phyloP scores from a whole-genome alignment of 2,797 vertebrate genomes.

The Sebastes trivittatus region DNA sequence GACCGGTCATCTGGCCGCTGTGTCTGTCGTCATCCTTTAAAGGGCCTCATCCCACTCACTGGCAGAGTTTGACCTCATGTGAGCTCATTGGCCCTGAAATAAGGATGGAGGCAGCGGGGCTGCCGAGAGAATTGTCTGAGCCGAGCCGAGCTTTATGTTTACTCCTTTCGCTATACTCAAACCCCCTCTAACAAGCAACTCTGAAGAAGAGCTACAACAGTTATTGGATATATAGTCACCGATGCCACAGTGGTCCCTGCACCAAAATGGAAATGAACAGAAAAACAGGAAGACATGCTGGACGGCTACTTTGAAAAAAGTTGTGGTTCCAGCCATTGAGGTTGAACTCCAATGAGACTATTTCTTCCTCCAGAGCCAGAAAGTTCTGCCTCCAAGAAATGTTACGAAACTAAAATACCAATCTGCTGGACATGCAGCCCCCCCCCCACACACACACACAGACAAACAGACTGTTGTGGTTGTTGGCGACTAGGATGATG shows the following conservation, averaged over 20 bases:
- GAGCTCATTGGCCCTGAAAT: not conserved
- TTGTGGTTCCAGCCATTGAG: not conserved
- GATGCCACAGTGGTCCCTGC: constrained; percentile 4
- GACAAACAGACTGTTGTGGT: constrained; percentile 9
- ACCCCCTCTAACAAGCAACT: not conserved
- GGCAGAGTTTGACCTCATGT: not conserved
- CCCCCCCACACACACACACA: not conserved
- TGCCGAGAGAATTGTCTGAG: not conserved
- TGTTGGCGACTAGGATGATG: constrained; percentile 29
- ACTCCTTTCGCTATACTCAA: not conserved
- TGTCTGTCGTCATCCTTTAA: too few relatives aligned
- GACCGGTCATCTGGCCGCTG: too few relatives aligned
- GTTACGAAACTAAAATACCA: constrained; percentile 23
- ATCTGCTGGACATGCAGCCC: not conserved
- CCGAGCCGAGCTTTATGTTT: not conserved
- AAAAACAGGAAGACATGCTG: not conserved
- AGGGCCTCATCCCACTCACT: too few relatives aligned
- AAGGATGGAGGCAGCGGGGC: not conserved
- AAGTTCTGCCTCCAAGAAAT: constrained; percentile 24
- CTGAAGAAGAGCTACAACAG: not conserved
- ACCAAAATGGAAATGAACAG: constrained; percentile 13
- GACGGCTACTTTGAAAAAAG: not conserved
- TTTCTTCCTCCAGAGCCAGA: constrained; percentile 19
- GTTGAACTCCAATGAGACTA: constrained; percentile 20
- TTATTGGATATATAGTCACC: constrained; percentile 1